phyloP scores from a whole-genome alignment of 2,113 vertebrate genomes.

The Pavo muticus region DNA sequence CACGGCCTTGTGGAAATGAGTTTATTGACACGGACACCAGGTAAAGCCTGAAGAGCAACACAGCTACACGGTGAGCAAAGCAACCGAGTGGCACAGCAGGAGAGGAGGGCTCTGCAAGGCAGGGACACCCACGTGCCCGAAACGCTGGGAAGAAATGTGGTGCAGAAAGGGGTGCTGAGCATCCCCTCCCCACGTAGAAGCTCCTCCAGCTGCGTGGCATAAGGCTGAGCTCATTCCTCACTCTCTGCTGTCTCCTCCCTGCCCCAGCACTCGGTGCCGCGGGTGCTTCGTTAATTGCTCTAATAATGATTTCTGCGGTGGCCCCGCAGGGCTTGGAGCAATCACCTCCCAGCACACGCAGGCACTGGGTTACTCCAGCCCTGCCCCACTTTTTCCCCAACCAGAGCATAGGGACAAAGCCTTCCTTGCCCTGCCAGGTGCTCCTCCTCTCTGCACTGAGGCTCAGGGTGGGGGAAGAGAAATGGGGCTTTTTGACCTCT shows the following conservation, averaged over 20 bases:
- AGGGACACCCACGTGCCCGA: not conserved
- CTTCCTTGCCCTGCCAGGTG: not conserved
- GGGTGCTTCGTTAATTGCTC: not conserved
- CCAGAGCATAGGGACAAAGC: not conserved
- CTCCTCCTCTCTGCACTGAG: not conserved
- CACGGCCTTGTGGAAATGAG: slow-evolving; percentile 22
- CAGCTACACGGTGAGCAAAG: not conserved
- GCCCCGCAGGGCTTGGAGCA: not conserved
- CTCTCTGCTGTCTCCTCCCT: not conserved
- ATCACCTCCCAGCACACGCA: not conserved
- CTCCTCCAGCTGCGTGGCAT: rapidly evolving
- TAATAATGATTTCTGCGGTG: not conserved
- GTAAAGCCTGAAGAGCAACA: slow-evolving; percentile 48
- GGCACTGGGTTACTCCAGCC: not conserved
- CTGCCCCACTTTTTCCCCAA: not conserved
- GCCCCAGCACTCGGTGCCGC: not conserved
- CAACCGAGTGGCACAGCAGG: not conserved
- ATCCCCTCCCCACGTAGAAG: not conserved
- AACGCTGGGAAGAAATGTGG: not conserved
- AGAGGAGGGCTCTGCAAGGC: not conserved
- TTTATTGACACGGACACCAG: slow-evolving; percentile 68
- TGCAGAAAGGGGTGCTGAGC: not conserved
- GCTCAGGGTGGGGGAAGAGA: no score
- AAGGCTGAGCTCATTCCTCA: not conserved
- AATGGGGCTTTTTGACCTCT: not conserved